Evolutionary conservation across 64 coral and sea anemone genomes (phyloP), one percentile per base, ranked within the genome.

Genomic region (Cladopsammia gracilis): DNA sequence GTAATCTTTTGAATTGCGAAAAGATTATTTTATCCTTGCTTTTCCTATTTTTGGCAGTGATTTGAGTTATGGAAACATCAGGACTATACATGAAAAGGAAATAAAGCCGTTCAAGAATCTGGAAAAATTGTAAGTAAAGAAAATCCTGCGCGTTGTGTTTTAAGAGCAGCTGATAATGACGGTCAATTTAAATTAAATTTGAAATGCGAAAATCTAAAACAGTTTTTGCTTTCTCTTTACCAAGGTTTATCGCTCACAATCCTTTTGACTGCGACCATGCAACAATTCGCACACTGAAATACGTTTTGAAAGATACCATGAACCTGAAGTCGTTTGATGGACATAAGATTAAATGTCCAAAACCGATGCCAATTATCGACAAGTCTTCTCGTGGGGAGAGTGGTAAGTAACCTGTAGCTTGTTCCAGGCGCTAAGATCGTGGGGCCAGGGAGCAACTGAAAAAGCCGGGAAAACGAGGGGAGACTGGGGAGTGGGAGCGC

Each of bases 291-390:
- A 84, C 80, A 4, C 6, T 84, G 12, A 84, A 84, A 52, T 64
- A 84, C 16, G 25, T 62, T 10, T 8, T 84, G 19, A 68, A 43
- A 67, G 80, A 84, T 4, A 84, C 80, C 34, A 1, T 50, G 8
- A 50, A 46, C 51, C 46, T 84, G 3, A 84, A 84, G n/a, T 66
- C 80, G 47, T 84, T 84, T 49, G 80, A 84, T 50, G 80, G 80
- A 13, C 80, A 84, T 18, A 84, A 84, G 42, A 84, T 84, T 24
- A 84, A 84, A 68, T 84, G 80, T 68, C 80, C 25, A 49, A 16
- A 13, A 50, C 64, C 22, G 46, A n/a, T 84, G 44, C 62, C 80
- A 14, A 5, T 84, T 20, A 84, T 84, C 19, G 2, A 2, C 46
- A 49, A 84, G 20, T 10, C 10, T 45, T 43, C 46, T 75, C 34